Evolutionary conservation across 2,888 invertebrate genomes (phyloP), one percentile per base, ranked within the genome.

Genomic region (Cephus nigrinus): DNA sequence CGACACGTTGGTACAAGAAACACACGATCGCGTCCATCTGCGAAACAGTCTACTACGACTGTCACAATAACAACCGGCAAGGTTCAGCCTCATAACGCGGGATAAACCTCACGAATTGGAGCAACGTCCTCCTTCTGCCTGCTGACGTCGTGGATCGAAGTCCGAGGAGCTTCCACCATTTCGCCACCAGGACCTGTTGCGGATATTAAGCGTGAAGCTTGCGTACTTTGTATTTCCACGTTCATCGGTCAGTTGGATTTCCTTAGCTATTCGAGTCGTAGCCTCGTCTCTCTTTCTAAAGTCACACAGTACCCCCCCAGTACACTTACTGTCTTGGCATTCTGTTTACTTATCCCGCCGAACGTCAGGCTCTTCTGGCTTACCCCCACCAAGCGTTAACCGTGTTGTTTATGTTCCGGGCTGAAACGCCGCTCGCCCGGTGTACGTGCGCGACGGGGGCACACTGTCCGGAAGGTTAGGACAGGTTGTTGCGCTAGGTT

Each of bases 351-450:
- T 55, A 23, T 55, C 55, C 9, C 55, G 9, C 2, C 15, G 55
- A 23, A 55, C 55, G 55, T 55, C 23, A 55, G 55, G 23, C 55
- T 55, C 55, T 55, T 55, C 55, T 55, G 55, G 55, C 9, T 23
- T 55, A 55, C 9, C 55, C 55, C 55, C 55, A 55, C 55, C 23
- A 4, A 55, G 55, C 23, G 15, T 15, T 5, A 55, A 55, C 55
- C 55, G 71, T 33, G 71, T 71, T 71, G 71, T 71, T 71, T 71
- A 71, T 33, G 71, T 71, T 71, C 71, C 71, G 71, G 33, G 71
- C 71, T 23, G 55, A 15, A 55, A 23, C 23, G 55, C 55, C 55
- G 55, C 55, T 55, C 55, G 15, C 9, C 71, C 12, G 71, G 33
- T 31, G 33, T 71, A 71, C 71, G 71, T 71, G 71, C 71, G 9